Conservation (phyloP, 2,888 invertebrate species). For the Drosophila mayaguana region DNA sequence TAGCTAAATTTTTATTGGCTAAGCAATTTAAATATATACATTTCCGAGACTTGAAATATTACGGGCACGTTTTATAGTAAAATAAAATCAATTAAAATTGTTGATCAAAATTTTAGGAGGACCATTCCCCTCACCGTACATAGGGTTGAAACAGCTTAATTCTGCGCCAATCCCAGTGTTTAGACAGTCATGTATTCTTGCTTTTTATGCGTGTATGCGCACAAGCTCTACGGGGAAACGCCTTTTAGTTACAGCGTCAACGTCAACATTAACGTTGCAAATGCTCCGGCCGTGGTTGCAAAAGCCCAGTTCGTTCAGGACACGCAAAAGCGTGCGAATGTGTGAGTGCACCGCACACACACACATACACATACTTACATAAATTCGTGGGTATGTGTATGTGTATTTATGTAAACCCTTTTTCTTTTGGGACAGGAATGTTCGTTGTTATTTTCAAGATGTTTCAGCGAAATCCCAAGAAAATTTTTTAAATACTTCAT, state of each 20-base stretch:
- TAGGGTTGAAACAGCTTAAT: conserved; percentile 57
- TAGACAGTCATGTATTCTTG: conserved; percentile 47
- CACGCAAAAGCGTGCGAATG: conserved; percentile 20
- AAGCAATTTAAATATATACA: background rate
- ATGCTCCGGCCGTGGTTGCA: conserved; percentile 46
- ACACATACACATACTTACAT: background rate
- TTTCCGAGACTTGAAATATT: background rate
- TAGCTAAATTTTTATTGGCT: background rate
- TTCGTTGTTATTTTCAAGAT: conserved; percentile 68
- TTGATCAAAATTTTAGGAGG: conserved; percentile 30
- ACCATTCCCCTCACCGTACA: conserved; percentile 16
- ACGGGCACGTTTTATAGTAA: conserved; percentile 7
- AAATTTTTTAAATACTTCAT: conserved; percentile 73
- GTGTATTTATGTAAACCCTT: conserved; percentile 53
- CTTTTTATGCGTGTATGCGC: conserved; percentile 31
- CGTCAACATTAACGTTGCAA: conserved; percentile 18
- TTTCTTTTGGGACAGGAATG: conserved; percentile 61
- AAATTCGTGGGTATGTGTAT: conserved; percentile 2
- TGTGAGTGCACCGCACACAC: conserved; percentile 16
- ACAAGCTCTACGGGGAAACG: conserved; percentile 48
- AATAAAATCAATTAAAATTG: conserved; percentile 20
- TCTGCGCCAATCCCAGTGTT: conserved; percentile 67
- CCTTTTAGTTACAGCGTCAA: conserved; percentile 35
- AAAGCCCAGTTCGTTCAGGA: conserved; percentile 27
- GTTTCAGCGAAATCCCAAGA: conserved; percentile 73